phyloP scores from a whole-genome alignment of 2,797 vertebrate genomes.

The Mormyrus hasselquistii region DNA sequence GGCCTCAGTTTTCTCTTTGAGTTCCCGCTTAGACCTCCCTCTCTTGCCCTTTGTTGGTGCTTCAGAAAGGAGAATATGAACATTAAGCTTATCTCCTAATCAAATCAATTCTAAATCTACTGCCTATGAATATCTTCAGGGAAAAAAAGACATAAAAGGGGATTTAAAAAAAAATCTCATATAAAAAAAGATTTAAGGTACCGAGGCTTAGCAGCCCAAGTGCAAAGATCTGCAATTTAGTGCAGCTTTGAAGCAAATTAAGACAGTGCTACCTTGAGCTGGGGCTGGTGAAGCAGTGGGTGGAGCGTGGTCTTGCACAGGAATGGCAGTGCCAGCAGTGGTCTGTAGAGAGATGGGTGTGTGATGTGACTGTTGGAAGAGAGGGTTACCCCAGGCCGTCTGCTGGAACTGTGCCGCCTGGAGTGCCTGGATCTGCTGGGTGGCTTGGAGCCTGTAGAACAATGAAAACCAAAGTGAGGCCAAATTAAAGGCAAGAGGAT shows the following conservation, averaged over 20 bases:
- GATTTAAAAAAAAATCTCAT: neutral
- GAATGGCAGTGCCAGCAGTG: conserved; percentile 37
- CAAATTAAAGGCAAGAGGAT: neutral
- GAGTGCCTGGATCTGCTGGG: conserved; percentile 65
- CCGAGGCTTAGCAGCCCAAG: neutral
- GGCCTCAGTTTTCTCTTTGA: conserved; percentile 26
- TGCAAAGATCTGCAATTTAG: neutral
- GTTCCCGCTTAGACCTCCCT: conserved; percentile 52
- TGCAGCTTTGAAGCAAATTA: neutral
- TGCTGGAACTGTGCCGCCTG: conserved; percentile 55
- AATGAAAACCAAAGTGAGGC: neutral
- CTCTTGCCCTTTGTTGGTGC: conserved; percentile 59
- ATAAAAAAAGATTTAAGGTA: neutral
- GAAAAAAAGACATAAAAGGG: neutral
- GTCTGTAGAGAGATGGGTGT: conserved; percentile 23
- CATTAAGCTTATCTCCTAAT: neutral
- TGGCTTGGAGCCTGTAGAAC: conserved; percentile 62
- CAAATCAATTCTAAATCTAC: neutral
- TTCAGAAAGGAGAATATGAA: conserved; percentile 15
- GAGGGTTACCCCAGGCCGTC: conserved; percentile 24
- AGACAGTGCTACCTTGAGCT: neutral
- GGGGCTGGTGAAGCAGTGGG: neutral
- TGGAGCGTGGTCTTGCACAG: neutral
- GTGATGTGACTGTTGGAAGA: neutral
- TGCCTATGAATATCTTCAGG: neutral